Evolutionary conservation across 2,797 vertebrate genomes (phyloP).

Genomic region (Cossypha caffra): DNA sequence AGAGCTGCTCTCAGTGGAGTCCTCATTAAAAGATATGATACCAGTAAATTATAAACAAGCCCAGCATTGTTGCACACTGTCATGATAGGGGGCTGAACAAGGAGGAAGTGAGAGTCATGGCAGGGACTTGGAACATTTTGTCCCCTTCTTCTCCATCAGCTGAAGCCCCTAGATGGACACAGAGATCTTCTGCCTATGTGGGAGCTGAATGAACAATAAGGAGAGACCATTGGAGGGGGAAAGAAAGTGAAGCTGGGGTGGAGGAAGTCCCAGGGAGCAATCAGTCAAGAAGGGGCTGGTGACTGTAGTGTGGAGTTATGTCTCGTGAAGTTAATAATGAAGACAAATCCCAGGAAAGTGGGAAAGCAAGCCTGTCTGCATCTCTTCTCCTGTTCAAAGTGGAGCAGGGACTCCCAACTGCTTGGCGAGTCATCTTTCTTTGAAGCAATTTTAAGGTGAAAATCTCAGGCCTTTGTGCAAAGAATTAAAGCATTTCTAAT

Average conservation of each 20-base stretch:
- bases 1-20: neutral
- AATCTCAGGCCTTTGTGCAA: constrained; percentile 13
- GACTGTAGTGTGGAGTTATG: neutral
- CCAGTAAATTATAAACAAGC: neutral
- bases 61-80: fast-evolving
- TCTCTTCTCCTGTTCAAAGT: neutral
- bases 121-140: neutral
- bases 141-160: neutral
- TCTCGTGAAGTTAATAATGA: neutral
- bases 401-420: neutral
- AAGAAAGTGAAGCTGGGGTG: neutral
- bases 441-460: constrained; percentile 25
- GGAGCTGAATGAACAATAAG: neutral
- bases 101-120: neutral
- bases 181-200: neutral
- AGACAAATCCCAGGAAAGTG: neutral
- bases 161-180: neutral
- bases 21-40: neutral
- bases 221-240: neutral
- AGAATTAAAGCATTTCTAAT: neutral
- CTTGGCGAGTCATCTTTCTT: neutral
- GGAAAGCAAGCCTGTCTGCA: neutral
- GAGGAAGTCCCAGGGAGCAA: neutral
- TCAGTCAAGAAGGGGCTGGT: neutral
- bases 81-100: neutral